Base-by-base conservation (phyloP, 2,113 vertebrate species). In the Crotophaga sulcirostris region DNA sequence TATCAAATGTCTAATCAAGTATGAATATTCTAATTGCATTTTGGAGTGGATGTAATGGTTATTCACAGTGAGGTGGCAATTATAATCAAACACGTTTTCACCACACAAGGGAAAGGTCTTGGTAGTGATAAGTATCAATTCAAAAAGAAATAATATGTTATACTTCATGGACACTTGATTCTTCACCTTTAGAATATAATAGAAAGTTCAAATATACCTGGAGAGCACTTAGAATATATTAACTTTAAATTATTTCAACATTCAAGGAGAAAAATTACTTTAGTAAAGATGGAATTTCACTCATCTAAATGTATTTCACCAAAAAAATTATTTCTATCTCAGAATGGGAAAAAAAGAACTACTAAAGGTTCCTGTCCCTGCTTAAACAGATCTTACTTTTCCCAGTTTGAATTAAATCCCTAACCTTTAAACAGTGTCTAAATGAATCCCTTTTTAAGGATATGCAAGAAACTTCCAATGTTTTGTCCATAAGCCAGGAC, bases 1-100 rank as follows among this genome's bases (percentile, higher is more conserved):
- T 89, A 79, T 64, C 56, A 89, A 89, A 82, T 82, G 78, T 49
- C 34, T 69, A 84, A 94, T 96, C 84, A 87, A 90, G 49, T 83
- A 72, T 44, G 44, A 91, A 93, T 93, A 82, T 72, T 68, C 58
- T 82, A 91, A 94, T 87, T 76, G 13, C 24, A 56, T 87, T 78
- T 94, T 78, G 64, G 14, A 95, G 68, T 87, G 29, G 52, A 81
- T 87, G 20, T 86, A 94, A 90, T 63, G 6, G 91, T 95, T 93
- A 87, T 62, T 95, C 64, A 84, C 47, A 87, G 88, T 84, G 55
- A 64, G 33, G 44, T 72, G 8, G 58, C 38, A 94, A 91, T 97
- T 91, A 85, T 79, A 90, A 96, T 93, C 87, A 95, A 92, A 90
- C 3, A 42, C 9, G 6, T 34, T 94, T 91, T 82, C 45, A 68